Base-by-base conservation (phyloP, 2,797 vertebrate species). In the Cottoperca gobio region DNA sequence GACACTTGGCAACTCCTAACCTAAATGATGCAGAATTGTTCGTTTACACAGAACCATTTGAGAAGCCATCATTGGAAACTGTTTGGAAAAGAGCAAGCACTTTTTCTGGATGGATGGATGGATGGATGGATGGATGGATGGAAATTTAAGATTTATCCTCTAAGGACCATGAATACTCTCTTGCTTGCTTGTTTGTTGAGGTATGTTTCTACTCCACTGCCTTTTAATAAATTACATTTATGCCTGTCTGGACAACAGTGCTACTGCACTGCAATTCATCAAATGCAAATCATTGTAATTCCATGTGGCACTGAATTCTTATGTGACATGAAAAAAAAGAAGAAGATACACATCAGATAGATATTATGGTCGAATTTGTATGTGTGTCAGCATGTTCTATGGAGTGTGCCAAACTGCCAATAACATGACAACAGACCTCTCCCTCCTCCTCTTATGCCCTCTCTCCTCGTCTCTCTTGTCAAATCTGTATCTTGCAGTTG, bases 401-500 rank as follows among this genome's bases (percentile, higher is more conserved):
- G 7, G 0, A 31, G 42, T 17, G 23, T 16, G 19, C 26, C 50
- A 48, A 26, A 45, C 46, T 79, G 63, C 70, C 57, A 63, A 72
- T 66, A 64, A 59, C 11, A 49, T 17, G 14, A 69, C 19, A 52
- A n/a, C 45, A 43, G 17, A 42, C 17, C 12, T 43, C 16, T n/a
- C n/a, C 58, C 57, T 58, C 17, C 42, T 24, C 26, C 45, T 55
- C 35, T 55, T 28, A 5, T 45, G 23, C 40, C 52, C 46, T 53
- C 42, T 50, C 40, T 57, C 49, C 21, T 59, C 26, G 16, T 68
- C 70, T 77, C 60, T 70, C 59, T 59, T 76, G 69, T 82, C 85
- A 78, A 81, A 85, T 78, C 57, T 70, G 33, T 35, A 11, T 65
- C 59, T 73, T 80, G 73, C 79, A 65, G 77, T 53, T 12, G 68